Percentiles rank a stretch among this genome's conserved stretches.
These are phyloP conservation scores for Epiblema foenella DNA, from an alignment of 2,888 invertebrate genomes.

Conservation along the genomic window DNA sequence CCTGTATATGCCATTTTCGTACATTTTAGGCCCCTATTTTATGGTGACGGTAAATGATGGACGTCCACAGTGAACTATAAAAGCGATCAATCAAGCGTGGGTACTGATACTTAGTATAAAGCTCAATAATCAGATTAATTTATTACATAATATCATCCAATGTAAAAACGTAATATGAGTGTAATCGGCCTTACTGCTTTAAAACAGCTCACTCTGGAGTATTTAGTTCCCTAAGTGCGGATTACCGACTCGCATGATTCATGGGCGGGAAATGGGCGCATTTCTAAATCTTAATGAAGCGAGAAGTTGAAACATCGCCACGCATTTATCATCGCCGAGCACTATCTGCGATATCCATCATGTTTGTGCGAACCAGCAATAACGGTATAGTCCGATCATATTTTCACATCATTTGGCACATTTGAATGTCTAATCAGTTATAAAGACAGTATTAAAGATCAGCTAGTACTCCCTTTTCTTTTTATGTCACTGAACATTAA, in stretches of 20 bases:
- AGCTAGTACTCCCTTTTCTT: no score
- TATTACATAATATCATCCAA: background rate
- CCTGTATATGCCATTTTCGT: no score
- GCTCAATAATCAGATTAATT: background rate
- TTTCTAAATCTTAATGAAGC: slow-evolving; percentile 61
- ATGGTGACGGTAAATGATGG: no score
- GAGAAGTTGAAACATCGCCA: slow-evolving; percentile 52
- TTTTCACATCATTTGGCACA: background rate
- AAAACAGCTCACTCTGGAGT: slow-evolving; percentile 38
- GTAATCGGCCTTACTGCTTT: background rate
- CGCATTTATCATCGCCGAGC: slow-evolving; percentile 53
- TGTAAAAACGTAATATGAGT: no score
- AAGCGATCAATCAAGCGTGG: no score
- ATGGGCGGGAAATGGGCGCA: slow-evolving; percentile 70
- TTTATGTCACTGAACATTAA: no score
- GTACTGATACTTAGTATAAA: no score
- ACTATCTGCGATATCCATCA: slow-evolving; percentile 54
- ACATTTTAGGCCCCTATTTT: no score
- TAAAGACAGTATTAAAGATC: no score
- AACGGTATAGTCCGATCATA: slow-evolving; percentile 22
- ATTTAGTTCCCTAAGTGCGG: slow-evolving; percentile 43
- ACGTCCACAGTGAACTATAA: no score
- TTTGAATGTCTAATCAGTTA: background rate
- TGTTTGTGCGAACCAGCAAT: slow-evolving; percentile 45
- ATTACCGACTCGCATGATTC: slow-evolving; percentile 59